Conservation (phyloP, 2,113 vertebrate genomes). For the Proterorhinus semilunaris region DNA sequence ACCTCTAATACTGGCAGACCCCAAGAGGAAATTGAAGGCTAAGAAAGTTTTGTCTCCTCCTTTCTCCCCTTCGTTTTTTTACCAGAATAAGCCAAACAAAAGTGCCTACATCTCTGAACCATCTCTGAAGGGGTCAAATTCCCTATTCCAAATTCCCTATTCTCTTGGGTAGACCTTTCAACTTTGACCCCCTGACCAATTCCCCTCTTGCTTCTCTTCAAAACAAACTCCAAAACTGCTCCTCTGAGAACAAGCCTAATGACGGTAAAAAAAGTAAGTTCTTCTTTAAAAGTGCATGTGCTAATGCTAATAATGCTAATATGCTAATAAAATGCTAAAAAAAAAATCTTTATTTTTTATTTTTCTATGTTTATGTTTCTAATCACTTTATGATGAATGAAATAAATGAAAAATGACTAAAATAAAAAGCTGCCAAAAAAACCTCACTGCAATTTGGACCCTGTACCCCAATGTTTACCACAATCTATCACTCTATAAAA, state of each 20-base stretch:
- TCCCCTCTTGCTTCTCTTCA: constrained; percentile 14
- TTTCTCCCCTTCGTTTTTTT: constrained; percentile 2
- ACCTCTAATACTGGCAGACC: constrained; percentile 23
- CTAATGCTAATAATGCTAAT: neutral
- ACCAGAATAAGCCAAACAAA: constrained; percentile 52
- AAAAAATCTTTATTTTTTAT: too few species aligned
- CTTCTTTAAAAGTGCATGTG: neutral
- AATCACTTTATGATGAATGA: too few species aligned
- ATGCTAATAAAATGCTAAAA: neutral
- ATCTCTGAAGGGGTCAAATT: constrained; percentile 17
- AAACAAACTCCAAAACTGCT: neutral
- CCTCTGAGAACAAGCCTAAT: neutral
- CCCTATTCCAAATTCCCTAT: constrained; percentile 13
- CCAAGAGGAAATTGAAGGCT: constrained; percentile 9
- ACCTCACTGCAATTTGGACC: too few species aligned
- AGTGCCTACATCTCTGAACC: constrained; percentile 21
- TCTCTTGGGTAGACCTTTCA: constrained; percentile 17
- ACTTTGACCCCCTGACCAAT: constrained; percentile 23
- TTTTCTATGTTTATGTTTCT: too few species aligned
- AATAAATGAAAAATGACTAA: too few species aligned
- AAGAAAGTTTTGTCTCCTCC: constrained; percentile 1
- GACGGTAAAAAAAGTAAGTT: neutral
- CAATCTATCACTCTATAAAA: too few species aligned
- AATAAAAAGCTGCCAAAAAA: too few species aligned
- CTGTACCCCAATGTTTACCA: too few species aligned